Evolutionary conservation across 2,888 invertebrate species (phyloP).

Genomic region (Lymantria dispar): DNA sequence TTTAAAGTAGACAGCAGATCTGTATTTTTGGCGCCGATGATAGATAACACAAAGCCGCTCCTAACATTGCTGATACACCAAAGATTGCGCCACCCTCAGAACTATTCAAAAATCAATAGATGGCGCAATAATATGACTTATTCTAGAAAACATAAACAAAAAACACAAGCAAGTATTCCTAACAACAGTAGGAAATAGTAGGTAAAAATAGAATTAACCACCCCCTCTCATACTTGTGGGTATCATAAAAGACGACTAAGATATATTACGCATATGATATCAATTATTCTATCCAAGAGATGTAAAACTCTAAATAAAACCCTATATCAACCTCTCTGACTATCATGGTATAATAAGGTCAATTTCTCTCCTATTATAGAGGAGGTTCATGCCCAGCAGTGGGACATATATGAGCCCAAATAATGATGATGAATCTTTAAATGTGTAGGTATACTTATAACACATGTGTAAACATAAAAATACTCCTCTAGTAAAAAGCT

Average conservation of each 20-base stretch:
- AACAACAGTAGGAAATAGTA: slow-evolving; percentile 91
- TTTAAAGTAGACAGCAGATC: slow-evolving; percentile 58
- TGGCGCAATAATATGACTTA: slow-evolving; percentile 91
- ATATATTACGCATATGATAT: too few relatives aligned
- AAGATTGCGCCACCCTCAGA: slow-evolving; percentile 75
- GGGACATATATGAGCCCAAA: too few relatives aligned
- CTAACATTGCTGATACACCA: slow-evolving; percentile 84
- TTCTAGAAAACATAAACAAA: slow-evolving; percentile 89
- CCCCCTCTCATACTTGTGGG: too few relatives aligned
- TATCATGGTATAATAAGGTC: too few relatives aligned
- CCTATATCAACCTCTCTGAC: too few relatives aligned
- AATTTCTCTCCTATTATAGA: too few relatives aligned
- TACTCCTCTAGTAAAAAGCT: slow-evolving; percentile 82
- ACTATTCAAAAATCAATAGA: slow-evolving; percentile 84
- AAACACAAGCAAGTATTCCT: slow-evolving; percentile 91
- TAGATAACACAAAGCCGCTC: slow-evolving; percentile 83
- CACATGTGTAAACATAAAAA: slow-evolving; percentile 83
- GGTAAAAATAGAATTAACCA: too few relatives aligned
- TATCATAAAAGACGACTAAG: too few relatives aligned
- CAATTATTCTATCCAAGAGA: too few relatives aligned
- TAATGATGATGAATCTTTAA: too few relatives aligned
- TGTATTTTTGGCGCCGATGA: slow-evolving; percentile 83
- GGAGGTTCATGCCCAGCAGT: too few relatives aligned
- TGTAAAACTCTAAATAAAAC: too few relatives aligned
- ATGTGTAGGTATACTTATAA: slow-evolving; percentile 42